Conservation (phyloP, 2,888 invertebrate species). For the Nomada ruficornis region DNA sequence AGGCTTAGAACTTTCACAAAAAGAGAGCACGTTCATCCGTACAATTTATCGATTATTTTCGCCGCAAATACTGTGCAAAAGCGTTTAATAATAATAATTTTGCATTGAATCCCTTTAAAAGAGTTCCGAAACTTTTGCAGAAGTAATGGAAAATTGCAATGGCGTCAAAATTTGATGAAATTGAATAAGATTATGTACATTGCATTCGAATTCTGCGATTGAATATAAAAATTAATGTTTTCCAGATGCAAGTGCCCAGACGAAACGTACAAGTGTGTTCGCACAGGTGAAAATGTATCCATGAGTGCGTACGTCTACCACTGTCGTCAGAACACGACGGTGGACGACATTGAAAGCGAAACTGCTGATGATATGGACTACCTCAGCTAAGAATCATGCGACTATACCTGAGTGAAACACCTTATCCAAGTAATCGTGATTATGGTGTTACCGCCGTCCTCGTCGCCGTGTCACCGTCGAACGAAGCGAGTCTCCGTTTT, state of each 20-base stretch:
- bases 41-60: no score
- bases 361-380: constrained; percentile 39
- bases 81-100: no score
- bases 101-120: no score
- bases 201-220: no score
- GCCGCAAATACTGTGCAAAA: no score
- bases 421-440: constrained; percentile 3
- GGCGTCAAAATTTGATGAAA: no score
- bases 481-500: constrained; percentile 13
- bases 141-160: no score
- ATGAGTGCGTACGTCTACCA: constrained; percentile 87
- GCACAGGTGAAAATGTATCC: constrained; percentile 86
- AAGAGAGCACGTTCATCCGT: no score
- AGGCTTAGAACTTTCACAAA: no score
- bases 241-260: constrained; percentile 86
- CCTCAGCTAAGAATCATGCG: constrained; percentile 41
- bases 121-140: no score
- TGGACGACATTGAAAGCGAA: constrained; percentile 71
- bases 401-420: constrained; percentile 33
- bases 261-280: constrained; percentile 83
- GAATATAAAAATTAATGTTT: constrained; percentile 12
- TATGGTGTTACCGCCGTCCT: constrained; percentile 14
- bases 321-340: constrained; percentile 83
- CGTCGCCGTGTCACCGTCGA: constrained; percentile 2
- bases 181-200: no score